Conservation (phyloP, 2,113 vertebrate species). For the Zosterops borbonicus region DNA sequence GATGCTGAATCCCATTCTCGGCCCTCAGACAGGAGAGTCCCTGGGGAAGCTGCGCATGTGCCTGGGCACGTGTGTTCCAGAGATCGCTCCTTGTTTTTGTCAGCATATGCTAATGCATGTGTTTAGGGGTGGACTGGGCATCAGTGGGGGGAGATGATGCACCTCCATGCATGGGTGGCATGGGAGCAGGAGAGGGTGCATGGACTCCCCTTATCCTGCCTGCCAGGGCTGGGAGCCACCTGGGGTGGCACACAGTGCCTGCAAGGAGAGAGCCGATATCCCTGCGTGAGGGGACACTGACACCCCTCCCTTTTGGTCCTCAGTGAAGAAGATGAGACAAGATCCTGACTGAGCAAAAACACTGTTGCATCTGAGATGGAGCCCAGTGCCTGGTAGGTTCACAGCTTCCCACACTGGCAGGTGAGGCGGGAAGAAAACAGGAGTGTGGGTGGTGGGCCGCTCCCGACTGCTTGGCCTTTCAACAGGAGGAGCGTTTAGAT, state of each 20-base stretch:
- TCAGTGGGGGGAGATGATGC: accelerated
- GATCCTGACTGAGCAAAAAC: constrained; percentile 54
- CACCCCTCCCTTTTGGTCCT: not conserved
- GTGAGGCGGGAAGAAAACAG: not conserved
- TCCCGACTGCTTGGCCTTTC: not conserved
- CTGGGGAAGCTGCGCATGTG: not conserved
- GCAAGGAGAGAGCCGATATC: accelerated
- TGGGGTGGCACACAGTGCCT: not conserved
- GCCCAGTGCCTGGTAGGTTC: constrained; percentile 73
- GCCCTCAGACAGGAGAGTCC: constrained; percentile 25
- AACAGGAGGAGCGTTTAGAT: not conserved
- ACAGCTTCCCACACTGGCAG: not conserved
- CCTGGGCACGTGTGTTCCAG: not conserved
- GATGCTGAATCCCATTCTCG: not conserved
- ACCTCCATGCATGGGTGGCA: accelerated
- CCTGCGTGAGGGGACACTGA: not conserved
- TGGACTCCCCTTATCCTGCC: not conserved
- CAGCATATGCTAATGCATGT: accelerated
- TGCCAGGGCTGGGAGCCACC: not conserved
- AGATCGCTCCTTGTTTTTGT: not conserved
- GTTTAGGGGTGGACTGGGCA: not conserved
- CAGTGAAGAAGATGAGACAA: constrained; percentile 76
- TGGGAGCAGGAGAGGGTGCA: not conserved
- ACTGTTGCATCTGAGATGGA: constrained; percentile 63
- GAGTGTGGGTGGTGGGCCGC: not conserved